Evolutionary conservation across 1,140 invertebrate species (phyloP), one percentile per base, ranked within the genome.

Genomic region (Leptinotarsa lineolata): DNA sequence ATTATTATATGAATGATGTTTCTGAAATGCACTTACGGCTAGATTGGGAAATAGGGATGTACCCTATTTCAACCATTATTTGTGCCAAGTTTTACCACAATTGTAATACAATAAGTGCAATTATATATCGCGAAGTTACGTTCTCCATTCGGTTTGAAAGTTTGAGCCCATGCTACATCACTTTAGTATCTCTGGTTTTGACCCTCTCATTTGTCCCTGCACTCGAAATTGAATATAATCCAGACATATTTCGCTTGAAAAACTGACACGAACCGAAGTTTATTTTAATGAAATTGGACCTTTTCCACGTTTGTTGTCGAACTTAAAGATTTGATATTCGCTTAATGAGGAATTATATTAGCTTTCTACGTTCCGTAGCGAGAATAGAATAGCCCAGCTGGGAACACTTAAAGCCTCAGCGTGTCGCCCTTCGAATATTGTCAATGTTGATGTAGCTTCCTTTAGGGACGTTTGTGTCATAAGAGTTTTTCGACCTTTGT

Each of bases 321-420:
- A 54, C 48, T 54, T 54, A 16, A 39, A 39, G 48, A 18, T 54
- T 54, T 54, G 48, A 54, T 54, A 54, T 18, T 54, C 48, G n/a
- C 48, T 54, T 54, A 54, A 54, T 54, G 48, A 54, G 48, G 48
- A 54, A 54, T 54, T 15, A 54, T 54, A 54, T 54, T 54, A 54
- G 48, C 48, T 54, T n/a, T 54, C n/a, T 54, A 54, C 15, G 48
- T 54, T 54, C n/a, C 15, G 48, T 12, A 54, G 48, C 48, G 48
- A 54, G 48, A 18, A 18, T 54, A 16, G 16, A 54, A 54, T 54
- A 16, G 48, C 16, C 48, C 48, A 54, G 6, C 48, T 54, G n/a
- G 48, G 48, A 18, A 54, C 48, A 15, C 15, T 18, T 15, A 54
- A 54, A 54, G 48, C 48, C 48, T 18, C n/a, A 18, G 15, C 48